Conservation (phyloP, 2,113 vertebrate genomes). For the Heteronetta atricapilla region DNA sequence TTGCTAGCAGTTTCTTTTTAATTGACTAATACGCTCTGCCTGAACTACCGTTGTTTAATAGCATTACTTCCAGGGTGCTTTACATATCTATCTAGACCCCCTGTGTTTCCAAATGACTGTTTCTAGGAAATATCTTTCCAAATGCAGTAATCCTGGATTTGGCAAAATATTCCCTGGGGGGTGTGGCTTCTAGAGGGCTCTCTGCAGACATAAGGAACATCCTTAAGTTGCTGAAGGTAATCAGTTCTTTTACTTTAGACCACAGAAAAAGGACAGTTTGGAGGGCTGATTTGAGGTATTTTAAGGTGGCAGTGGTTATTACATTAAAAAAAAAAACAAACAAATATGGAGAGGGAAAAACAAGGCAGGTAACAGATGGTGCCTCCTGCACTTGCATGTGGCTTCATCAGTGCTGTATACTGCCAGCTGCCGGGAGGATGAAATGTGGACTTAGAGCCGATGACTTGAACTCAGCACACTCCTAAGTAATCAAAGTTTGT, state of each 20-base stretch:
- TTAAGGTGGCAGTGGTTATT: not conserved
- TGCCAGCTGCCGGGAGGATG: not conserved
- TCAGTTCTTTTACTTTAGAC: fast-evolving
- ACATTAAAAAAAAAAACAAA: not conserved
- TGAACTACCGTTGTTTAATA: fast-evolving
- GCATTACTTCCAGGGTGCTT: not conserved
- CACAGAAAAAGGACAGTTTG: fast-evolving
- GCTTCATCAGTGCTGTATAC: not conserved
- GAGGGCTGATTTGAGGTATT: fast-evolving
- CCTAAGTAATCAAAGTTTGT: not conserved
- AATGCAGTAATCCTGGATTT: not conserved
- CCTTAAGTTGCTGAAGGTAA: fast-evolving
- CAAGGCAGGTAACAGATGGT: not conserved
- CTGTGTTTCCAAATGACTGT: fast-evolving
- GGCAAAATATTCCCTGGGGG: not conserved
- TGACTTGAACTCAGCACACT: fast-evolving
- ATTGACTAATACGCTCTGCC: not conserved
- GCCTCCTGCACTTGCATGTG: too few relatives aligned
- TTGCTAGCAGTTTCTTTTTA: not conserved
- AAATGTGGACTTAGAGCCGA: too few relatives aligned
- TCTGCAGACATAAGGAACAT: fast-evolving
- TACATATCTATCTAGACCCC: fast-evolving
- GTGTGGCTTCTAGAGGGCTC: not conserved
- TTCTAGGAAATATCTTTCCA: not conserved
- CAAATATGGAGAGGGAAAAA: fast-evolving